These are phyloP conservation scores for Acanthiza pusilla DNA, from an alignment of 2,797 vertebrate genomes.

Conservation along the genomic window DNA sequence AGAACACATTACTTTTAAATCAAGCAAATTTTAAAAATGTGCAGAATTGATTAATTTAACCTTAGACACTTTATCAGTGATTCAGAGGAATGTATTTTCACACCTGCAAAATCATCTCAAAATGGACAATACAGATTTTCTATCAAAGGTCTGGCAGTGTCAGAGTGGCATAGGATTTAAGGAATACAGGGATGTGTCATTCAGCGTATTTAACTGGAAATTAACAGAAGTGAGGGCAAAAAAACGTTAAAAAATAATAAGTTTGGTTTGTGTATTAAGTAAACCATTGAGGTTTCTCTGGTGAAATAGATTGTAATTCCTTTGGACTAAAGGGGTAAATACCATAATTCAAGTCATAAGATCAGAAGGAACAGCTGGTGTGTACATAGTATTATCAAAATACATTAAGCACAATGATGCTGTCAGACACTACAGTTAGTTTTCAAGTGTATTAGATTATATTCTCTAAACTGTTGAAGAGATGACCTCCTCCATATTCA, in stretches of 20 bases:
- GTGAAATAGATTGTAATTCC: neutral
- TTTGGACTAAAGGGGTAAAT: neutral
- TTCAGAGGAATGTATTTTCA: neutral
- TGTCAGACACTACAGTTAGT: neutral
- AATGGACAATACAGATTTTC: neutral
- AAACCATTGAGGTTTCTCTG: neutral
- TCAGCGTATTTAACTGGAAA: neutral
- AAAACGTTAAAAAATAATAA: neutral
- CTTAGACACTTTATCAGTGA: neutral
- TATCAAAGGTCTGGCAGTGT: neutral
- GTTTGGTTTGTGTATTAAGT: neutral
- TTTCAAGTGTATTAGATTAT: neutral
- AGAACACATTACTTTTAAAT: neutral
- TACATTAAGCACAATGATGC: neutral
- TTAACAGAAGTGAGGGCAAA: neutral
- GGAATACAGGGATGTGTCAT: neutral
- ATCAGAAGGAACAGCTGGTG: neutral
- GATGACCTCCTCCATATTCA: neutral
- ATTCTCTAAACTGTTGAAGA: neutral
- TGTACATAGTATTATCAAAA: neutral
- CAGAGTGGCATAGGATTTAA: neutral
- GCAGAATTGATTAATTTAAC: neutral
- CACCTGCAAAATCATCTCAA: neutral
- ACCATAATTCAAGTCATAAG: neutral
- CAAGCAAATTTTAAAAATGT: neutral